Base-by-base conservation (phyloP, 2,113 vertebrate genomes). In the Mastomys coucha region DNA sequence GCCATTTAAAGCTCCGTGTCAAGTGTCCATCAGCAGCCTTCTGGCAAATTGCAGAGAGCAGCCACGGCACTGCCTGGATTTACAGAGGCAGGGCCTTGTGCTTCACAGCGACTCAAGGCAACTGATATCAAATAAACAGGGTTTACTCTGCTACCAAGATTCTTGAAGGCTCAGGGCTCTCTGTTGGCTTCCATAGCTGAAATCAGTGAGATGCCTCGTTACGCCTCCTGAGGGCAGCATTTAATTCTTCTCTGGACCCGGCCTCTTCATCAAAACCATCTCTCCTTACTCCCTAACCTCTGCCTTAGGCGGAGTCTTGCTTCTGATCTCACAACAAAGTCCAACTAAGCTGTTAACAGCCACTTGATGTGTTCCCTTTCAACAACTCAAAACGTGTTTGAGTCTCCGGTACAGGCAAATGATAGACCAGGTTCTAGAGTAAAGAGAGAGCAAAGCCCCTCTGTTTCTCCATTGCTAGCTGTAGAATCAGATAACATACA, bases 211-310 rank as follows among this genome's bases (percentile, higher is more conserved):
- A 39, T 87, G 31, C 87, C 88, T 65, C 56, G 10, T 60, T 17
- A 14, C 0, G 89, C 91, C 91, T 94, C 92, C 89, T 86, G 72
- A 95, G 72, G 93, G 91, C 85, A 92, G 69, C 86, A 89, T 5
- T 84, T 31, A 51, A 39, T 42, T 24, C 63, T 11, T 70, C 58
- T 96, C 60, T 88, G 73, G 73, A 90, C 82, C 58, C 10, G 63
- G 53, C 49, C 49, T 82, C 39, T 60, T 67, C 88, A 42, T 82
- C 60, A 82, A 67, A 88, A 73, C 90, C 39, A 19, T 60, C 10
- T 5, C 11, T 65, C 78, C 78, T 69, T 63, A 63, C 26, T 81
- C 45, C 69, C 36, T 8, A 22, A 42, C 14, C 17, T 42, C 73
- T 45, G 13, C 70, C 70, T 94, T 72, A 94, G 24, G 72, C 20